Evolutionary conservation across 1,140 invertebrate species (phyloP), one percentile per base, ranked within the genome.

Genomic region (Ridgeia piscesae): DNA sequence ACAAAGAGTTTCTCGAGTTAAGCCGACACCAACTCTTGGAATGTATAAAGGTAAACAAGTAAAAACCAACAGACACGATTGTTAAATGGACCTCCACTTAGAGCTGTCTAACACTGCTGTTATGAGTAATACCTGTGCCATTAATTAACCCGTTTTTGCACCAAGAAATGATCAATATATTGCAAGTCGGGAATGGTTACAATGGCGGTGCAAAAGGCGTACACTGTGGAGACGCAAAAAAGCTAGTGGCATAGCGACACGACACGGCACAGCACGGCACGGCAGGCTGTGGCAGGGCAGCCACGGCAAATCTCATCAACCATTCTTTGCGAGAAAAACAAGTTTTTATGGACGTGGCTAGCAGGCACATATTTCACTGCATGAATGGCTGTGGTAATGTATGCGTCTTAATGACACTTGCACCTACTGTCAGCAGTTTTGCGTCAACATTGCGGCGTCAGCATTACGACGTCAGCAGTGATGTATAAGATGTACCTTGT

Each of bases 281-380:
- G 58, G 58, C 58, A 77, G 11, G 58, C 58, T 77, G 58, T 77
- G 17, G 14, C 27, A 31, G 2, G 17, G 11, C 27, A 21, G 17
- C 27, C n/a, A n/a, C n/a, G 17, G 58, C 58, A 77, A 77, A 77
- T 77, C 58, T 77, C 58, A 77, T 77, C 58, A 77, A 77, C 58
- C 58, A 77, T 77, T 77, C 58, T 77, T 77, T 77, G 58, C 58
- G 58, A 77, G 58, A 77, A 77, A 77, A 77, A 77, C 58, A 77
- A 77, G 58, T 77, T 77, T 77, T 77, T 77, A 42, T 42, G 58
- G 11, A 17, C 2, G 58, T 77, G 58, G 58, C 58, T 77, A 77
- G 58, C 58, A 77, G 0, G 58, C 58, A 77, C 17, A 77, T 77
- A 77, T 77, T 77, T 77, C 58, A 77, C 17, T 4, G 58, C 8